Evolutionary conservation across 2,797 vertebrate species (phyloP).

Genomic region (Gymnothorax javanicus): DNA sequence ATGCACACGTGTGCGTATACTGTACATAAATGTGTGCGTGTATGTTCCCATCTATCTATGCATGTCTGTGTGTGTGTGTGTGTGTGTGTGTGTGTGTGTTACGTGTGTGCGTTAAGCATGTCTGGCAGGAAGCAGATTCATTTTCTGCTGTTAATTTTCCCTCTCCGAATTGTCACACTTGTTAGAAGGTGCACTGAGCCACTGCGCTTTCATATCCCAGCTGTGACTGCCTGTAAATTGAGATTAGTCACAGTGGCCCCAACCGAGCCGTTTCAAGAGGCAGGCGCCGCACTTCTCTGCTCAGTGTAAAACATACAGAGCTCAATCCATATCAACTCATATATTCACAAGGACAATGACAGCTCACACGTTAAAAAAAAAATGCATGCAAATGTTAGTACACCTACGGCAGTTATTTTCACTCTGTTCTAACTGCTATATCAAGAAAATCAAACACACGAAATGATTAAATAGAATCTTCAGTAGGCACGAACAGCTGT

Average conservation of each 20-base stretch:
- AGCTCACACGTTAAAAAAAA: not conserved
- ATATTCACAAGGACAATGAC: not conserved
- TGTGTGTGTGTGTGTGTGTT: not conserved
- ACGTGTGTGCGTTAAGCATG: not conserved
- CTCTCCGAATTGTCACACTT: not conserved
- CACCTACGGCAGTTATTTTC: not conserved
- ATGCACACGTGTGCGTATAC: not conserved
- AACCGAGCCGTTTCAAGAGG: not conserved
- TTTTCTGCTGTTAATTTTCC: not conserved
- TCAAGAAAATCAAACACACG: not conserved
- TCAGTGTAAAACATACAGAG: not conserved
- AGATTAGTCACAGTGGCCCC: conserved; percentile 1
- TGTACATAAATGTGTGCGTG: not conserved
- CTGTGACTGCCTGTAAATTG: conserved; percentile 4
- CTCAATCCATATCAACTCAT: not conserved
- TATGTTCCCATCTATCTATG: not conserved
- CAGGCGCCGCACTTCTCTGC: not conserved
- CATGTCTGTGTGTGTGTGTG: not conserved
- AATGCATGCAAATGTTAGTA: not conserved
- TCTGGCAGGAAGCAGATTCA: conserved; percentile 7
- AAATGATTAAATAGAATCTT: not conserved
- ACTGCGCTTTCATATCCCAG: conserved; percentile 7
- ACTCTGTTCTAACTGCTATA: not conserved
- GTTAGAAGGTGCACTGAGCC: not conserved
- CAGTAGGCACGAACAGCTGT: not conserved